These are phyloP conservation scores for Numenius phaeopus DNA, from an alignment of 2,797 vertebrate genomes.

Conservation along the genomic window DNA sequence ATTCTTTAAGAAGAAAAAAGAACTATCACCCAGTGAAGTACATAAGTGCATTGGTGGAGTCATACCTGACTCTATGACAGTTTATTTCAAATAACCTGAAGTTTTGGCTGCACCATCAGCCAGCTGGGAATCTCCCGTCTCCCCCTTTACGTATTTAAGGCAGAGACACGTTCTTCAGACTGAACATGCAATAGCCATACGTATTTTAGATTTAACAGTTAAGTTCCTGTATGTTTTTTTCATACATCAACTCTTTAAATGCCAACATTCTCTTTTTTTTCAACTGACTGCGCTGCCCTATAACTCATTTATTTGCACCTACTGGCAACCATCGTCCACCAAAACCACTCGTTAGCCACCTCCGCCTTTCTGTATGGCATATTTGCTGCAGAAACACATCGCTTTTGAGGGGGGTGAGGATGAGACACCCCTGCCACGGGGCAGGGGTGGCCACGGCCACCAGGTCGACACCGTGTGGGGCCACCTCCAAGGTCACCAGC, in stretches of 20 bases:
- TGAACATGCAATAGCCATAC: not conserved
- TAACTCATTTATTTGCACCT: not conserved
- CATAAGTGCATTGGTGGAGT: slow-evolving; percentile 22
- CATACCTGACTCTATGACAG: slow-evolving; percentile 6
- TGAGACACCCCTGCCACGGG: slow-evolving; percentile 72
- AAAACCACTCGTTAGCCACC: not conserved
- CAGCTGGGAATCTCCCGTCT: not conserved
- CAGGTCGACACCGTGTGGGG: slow-evolving; percentile 77
- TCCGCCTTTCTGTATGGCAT: not conserved
- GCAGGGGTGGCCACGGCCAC: slow-evolving; percentile 80
- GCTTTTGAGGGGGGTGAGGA: slow-evolving; percentile 34
- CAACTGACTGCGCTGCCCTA: not conserved
- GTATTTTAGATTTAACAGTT: slow-evolving; percentile 6
- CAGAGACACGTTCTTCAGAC: not conserved
- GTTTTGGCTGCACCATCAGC: slow-evolving; percentile 48
- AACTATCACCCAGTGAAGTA: not conserved
- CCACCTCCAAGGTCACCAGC: slow-evolving; percentile 77
- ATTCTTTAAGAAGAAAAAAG: slow-evolving; percentile 29
- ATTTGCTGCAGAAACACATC: slow-evolving; percentile 30
- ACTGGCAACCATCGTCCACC: not conserved
- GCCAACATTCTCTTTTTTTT: not conserved
- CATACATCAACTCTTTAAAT: not conserved
- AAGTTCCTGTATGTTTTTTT: not conserved
- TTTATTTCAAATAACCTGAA: slow-evolving; percentile 53
- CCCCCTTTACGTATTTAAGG: not conserved